A percentile compares a stretch with the other conserved stretches of the same genome.
Evolutionary conservation across 2,888 invertebrate genomes (phyloP).

Genomic region (Cheilosia scutellata): DNA sequence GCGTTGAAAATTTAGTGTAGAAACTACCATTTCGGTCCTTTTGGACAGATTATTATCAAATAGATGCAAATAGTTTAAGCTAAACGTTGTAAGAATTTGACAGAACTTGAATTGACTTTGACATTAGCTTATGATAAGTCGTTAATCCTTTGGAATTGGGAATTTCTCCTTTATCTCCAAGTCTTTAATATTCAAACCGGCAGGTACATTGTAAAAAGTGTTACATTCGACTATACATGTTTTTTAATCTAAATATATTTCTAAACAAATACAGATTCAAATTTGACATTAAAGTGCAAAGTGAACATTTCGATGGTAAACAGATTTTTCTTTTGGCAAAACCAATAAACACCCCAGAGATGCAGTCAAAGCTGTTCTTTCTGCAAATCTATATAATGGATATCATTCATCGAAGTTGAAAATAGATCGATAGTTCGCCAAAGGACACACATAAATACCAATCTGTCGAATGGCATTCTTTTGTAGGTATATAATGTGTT

Average conservation of each 20-base stretch:
- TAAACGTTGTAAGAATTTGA: too few species aligned
- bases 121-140: too few species aligned
- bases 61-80: too few species aligned
- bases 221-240: background rate
- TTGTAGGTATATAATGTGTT: conserved; percentile 16
- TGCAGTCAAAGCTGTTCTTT: conserved; percentile 7
- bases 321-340: conserved; percentile 12
- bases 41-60: too few species aligned
- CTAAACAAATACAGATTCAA: conserved; percentile 31
- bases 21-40: too few species aligned
- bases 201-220: background rate
- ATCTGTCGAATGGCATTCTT: conserved; percentile 60
- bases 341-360: background rate
- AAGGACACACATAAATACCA: conserved; percentile 61
- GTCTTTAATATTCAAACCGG: too few species aligned
- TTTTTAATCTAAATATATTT: background rate
- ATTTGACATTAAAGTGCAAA: conserved; percentile 26
- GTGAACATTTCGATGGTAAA: background rate
- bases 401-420: conserved; percentile 47
- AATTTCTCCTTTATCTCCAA: too few species aligned
- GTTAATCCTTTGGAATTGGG: too few species aligned
- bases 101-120: too few species aligned
- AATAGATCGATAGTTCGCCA: conserved; percentile 54
- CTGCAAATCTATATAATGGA: background rate
- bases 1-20: too few species aligned